Conservation (phyloP, 37 sponge, comb jelly and placozoan species). For the Aplysina aerophoba region DNA sequence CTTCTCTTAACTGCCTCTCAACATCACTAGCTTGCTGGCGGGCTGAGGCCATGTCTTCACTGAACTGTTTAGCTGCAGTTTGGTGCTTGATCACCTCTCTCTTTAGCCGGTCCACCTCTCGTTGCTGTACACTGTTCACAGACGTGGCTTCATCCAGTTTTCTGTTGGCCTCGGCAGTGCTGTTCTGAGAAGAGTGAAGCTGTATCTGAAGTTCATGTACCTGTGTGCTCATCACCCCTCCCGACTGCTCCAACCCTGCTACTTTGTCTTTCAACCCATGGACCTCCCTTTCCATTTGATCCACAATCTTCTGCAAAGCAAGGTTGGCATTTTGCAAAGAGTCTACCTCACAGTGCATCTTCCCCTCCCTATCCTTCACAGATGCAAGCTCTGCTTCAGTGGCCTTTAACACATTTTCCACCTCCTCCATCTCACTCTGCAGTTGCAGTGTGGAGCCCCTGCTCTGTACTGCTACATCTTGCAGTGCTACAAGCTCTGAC, state of each 20-base stretch:
- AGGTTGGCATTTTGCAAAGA: not conserved
- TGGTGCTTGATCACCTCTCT: not conserved
- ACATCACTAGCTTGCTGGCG: not conserved
- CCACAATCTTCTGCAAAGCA: slow-evolving; percentile 26
- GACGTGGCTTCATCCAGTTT: not conserved
- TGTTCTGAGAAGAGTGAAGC: not conserved
- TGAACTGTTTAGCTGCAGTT: not conserved
- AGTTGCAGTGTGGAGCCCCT: slow-evolving; percentile 1
- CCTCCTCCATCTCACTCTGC: slow-evolving; percentile 46
- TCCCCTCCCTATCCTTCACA: not conserved
- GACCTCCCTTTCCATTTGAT: not conserved
- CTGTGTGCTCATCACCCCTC: not conserved
- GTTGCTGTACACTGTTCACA: not conserved
- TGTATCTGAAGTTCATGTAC: slow-evolving; percentile 14
- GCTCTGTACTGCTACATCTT: slow-evolving; percentile 16
- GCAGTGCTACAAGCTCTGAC: slow-evolving; percentile 14
- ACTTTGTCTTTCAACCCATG: not conserved
- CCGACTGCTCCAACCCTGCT: not conserved
- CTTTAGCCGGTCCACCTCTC: not conserved
- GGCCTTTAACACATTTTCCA: not conserved
- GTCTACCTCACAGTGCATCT: not conserved
- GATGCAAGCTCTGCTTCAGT: not conserved
- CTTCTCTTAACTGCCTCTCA: not conserved
- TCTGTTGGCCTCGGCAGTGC: not conserved
- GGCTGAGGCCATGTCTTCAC: not conserved